A percentile compares a stretch with the other conserved stretches of the same genome.
These are phyloP conservation scores for Oscheius sp. DNA, from an alignment of 2,888 invertebrate species.

Conservation along the genomic window DNA sequence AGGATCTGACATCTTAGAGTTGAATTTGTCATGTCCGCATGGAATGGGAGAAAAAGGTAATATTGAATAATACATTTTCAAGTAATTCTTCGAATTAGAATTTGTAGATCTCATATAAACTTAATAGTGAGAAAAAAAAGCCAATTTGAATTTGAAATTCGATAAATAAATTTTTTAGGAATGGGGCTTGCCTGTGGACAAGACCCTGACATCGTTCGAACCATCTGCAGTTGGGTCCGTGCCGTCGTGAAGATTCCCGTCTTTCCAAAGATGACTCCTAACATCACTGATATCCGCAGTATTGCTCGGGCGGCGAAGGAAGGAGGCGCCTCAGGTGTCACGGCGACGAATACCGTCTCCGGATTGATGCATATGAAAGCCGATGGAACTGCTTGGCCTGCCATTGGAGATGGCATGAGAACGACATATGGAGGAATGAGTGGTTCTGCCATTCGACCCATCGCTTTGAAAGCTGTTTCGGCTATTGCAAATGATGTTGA, in stretches of 20 bases:
- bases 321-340: conserved; percentile 91
- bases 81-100: not conserved
- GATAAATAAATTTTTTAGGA: too few relatives aligned
- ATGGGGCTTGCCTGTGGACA: conserved; percentile 99
- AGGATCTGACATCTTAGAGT: conserved; percentile 91
- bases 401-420: conserved; percentile 80
- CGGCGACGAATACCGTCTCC: conserved; percentile 96
- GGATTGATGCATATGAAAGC: conserved; percentile 88
- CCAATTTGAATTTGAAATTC: too few relatives aligned
- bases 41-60: conserved; percentile 79
- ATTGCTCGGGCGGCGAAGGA: conserved; percentile 90
- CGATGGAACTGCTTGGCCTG: conserved; percentile 89
- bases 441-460: conserved; percentile 83
- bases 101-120: too few relatives aligned
- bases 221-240: conserved; percentile 88
- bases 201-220: conserved; percentile 85
- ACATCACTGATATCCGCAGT: conserved; percentile 89
- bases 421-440: conserved; percentile 75
- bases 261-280: conserved; percentile 96
- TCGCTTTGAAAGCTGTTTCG: conserved; percentile 87
- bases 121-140: too few relatives aligned
- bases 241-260: conserved; percentile 81
- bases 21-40: conserved; percentile 96
- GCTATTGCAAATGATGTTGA: conserved; percentile 85
- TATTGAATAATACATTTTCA: too few relatives aligned